phyloP scores from a whole-genome alignment of 2,797 vertebrate genomes.

The Delichon dasypus region DNA sequence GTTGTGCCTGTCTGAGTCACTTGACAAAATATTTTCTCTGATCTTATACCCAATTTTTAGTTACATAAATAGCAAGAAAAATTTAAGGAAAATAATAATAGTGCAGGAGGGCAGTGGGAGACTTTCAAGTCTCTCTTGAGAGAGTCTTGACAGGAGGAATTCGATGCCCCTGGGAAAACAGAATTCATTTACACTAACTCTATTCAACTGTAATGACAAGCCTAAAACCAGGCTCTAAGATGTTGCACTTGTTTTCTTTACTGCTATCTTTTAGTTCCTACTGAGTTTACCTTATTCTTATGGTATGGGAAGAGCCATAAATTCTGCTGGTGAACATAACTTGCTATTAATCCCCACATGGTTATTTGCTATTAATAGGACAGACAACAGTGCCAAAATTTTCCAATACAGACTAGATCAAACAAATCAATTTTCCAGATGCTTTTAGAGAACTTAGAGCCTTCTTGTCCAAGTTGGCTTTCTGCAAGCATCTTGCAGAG shows the following conservation, averaged over 20 bases:
- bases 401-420: not conserved
- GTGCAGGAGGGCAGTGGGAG: slow-evolving; percentile 23
- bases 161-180: slow-evolving; percentile 45
- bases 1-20: slow-evolving; percentile 45
- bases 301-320: not conserved
- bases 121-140: slow-evolving; percentile 11
- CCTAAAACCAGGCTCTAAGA: not conserved
- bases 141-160: slow-evolving; percentile 46
- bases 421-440: not conserved
- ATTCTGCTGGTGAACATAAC: not conserved
- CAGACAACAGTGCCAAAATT: not conserved
- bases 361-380: not conserved
- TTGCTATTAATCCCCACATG: not conserved
- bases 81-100: slow-evolving; percentile 46
- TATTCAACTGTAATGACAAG: slow-evolving; percentile 5
- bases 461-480: not conserved
- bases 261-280: not conserved
- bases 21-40: slow-evolving; percentile 61
- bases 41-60: slow-evolving; percentile 40
- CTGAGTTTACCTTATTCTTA: not conserved
- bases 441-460: not conserved
- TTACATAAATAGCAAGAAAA: slow-evolving; percentile 14
- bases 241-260: not conserved
- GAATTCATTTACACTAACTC: slow-evolving; percentile 43
- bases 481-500: not conserved